Conservation (phyloP, 2,797 vertebrate genomes). For the Choloepus didactylus region DNA sequence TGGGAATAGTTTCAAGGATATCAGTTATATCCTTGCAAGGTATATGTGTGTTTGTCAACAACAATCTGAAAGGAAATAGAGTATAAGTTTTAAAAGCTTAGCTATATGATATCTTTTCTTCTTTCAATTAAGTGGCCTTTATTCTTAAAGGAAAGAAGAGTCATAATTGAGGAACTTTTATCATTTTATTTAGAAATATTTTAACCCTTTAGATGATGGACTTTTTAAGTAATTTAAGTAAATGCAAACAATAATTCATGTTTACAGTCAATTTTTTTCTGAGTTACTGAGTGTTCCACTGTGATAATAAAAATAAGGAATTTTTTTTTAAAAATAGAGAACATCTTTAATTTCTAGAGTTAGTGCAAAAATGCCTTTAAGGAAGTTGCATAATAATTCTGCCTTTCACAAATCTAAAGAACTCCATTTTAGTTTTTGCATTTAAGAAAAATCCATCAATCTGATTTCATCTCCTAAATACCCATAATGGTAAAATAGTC, state of each 20-base stretch:
- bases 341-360: slow-evolving; percentile 33
- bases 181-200: slow-evolving; percentile 21
- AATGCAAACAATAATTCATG: slow-evolving; percentile 36
- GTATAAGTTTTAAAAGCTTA: slow-evolving; percentile 14
- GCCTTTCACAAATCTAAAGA: not conserved
- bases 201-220: slow-evolving; percentile 47
- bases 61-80: not conserved
- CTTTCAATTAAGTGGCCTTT: slow-evolving; percentile 36
- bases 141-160: not conserved
- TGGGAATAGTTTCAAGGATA: slow-evolving; percentile 33
- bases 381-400: slow-evolving; percentile 5
- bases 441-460: slow-evolving; percentile 66
- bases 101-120: slow-evolving; percentile 21
- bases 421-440: slow-evolving; percentile 69
- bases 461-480: slow-evolving; percentile 49
- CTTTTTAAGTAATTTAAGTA: slow-evolving; percentile 45
- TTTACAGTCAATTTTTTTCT: slow-evolving; percentile 34
- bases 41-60: not conserved
- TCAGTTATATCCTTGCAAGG: not conserved
- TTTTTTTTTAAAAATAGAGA: slow-evolving; percentile 34
- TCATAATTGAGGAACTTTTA: not conserved
- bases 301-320: slow-evolving; percentile 26
- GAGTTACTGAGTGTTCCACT: not conserved
- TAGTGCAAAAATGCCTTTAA: slow-evolving; percentile 46
- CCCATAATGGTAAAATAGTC: slow-evolving; percentile 79